These are phyloP conservation scores for Columbina picui DNA, from an alignment of 2,113 vertebrate species.

Conservation along the genomic window DNA sequence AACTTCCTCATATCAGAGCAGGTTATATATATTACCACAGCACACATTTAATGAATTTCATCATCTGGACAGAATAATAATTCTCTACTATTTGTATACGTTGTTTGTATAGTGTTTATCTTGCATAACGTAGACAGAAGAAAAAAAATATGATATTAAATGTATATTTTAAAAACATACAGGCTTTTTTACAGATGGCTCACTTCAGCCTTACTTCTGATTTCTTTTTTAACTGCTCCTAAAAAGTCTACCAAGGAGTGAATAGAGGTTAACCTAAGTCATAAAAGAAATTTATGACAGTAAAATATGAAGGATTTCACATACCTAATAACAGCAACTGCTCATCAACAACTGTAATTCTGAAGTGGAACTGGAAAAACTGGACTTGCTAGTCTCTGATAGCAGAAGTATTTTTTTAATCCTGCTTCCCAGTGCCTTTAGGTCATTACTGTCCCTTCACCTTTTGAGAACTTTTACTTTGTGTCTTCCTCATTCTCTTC, in stretches of 20 bases:
- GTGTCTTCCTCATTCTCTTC: background rate
- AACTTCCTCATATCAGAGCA: slow-evolving; percentile 7
- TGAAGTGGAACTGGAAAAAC: background rate
- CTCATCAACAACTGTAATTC: background rate
- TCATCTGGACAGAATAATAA: background rate
- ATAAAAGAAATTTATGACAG: background rate
- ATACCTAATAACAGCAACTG: background rate
- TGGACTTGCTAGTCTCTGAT: background rate
- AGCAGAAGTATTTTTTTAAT: background rate
- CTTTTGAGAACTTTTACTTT: background rate
- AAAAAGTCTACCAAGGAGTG: background rate
- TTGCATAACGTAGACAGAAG: background rate
- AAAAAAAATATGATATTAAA: background rate
- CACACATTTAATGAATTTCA: background rate
- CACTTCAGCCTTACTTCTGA: background rate
- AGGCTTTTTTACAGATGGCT: background rate
- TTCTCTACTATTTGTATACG: background rate
- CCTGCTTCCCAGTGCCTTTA: background rate
- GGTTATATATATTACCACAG: background rate
- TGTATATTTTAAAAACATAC: background rate
- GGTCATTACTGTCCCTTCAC: background rate
- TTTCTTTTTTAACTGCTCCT: background rate
- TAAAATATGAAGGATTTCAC: background rate
- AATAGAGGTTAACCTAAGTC: background rate
- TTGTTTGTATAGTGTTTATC: background rate